phyloP scores from a whole-genome alignment of 2,797 vertebrate genomes.

The Aulostomus chinensis region DNA sequence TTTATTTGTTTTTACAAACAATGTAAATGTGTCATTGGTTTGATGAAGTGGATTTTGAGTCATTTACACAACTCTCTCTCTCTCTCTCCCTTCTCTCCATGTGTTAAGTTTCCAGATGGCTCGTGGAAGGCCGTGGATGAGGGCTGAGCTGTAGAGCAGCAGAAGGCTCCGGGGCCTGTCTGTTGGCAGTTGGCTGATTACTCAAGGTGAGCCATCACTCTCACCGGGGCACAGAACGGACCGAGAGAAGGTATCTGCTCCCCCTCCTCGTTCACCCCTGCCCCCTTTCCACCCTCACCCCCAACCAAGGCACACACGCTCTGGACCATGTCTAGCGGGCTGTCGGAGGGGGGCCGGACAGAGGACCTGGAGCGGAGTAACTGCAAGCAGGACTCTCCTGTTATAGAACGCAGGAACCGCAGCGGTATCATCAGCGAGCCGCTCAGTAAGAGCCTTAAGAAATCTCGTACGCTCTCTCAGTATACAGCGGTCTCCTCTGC shows the following conservation, averaged over 20 bases:
- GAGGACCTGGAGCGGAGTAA: conserved; percentile 85
- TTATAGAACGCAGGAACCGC: conserved; percentile 91
- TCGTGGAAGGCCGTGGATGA: conserved; percentile 77
- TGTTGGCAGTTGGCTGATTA: conserved; percentile 67
- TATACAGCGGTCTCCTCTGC: conserved; percentile 89
- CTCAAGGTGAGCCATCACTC: conserved; percentile 64
- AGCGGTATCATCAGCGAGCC: conserved; percentile 97
- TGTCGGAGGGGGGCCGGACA: conserved; percentile 83
- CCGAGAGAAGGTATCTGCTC: conserved; percentile 47
- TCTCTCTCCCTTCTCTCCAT: conserved; percentile 68
- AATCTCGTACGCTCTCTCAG: conserved; percentile 95
- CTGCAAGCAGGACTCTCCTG: conserved; percentile 81
- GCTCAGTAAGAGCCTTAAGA: conserved; percentile 96
- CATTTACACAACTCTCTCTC: conserved; percentile 32
- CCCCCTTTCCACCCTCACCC: conserved; percentile 69
- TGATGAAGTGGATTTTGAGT: conserved; percentile 16
- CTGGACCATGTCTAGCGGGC: conserved; percentile 91
- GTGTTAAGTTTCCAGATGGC: conserved; percentile 74
- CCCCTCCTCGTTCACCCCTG: conserved; percentile 59
- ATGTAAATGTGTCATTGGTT: conserved; percentile 1
- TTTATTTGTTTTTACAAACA: not conserved
- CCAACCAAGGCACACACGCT: conserved; percentile 66
- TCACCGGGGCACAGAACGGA: conserved; percentile 65
- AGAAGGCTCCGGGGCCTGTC: conserved; percentile 75
- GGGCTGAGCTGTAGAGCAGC: conserved; percentile 73